phyloP scores from a whole-genome alignment of 2,113 vertebrate genomes.

The Limnothrissa miodon region DNA sequence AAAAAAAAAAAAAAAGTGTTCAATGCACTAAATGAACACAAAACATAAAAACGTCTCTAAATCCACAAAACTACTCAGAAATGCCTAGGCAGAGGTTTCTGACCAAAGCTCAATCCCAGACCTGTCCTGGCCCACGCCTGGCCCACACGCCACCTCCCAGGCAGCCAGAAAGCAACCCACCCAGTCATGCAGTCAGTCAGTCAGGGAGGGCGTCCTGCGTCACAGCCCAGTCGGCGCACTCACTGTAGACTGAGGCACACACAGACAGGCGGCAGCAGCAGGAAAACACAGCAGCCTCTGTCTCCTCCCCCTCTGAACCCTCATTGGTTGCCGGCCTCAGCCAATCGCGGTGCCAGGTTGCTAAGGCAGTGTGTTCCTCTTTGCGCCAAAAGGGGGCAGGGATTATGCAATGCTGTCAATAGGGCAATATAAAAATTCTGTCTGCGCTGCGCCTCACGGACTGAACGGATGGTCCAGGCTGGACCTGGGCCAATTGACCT shows the following conservation, averaged over 20 bases:
- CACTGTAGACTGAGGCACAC: not conserved
- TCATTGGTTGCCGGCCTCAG: conserved; percentile 61
- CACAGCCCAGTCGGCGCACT: not conserved
- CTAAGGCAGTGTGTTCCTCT: conserved; percentile 46
- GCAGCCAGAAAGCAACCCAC: not conserved
- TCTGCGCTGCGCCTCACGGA: not conserved
- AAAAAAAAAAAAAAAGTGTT: not conserved
- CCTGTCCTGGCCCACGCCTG: conserved; percentile 5
- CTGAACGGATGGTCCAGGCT: not conserved
- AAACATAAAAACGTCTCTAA: not conserved
- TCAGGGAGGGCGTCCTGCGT: conserved; percentile 20
- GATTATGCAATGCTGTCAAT: conserved; percentile 58
- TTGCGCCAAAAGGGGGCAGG: conserved; percentile 29
- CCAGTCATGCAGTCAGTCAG: not conserved
- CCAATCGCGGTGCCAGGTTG: conserved; percentile 59
- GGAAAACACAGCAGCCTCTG: conserved; percentile 30
- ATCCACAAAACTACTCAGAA: not conserved
- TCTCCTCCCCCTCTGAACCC: conserved; percentile 59
- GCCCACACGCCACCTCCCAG: not conserved
- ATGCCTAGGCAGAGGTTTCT: not conserved
- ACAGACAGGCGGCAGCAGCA: conserved; percentile 27
- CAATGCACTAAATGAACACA: not conserved
- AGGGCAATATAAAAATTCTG: conserved; percentile 13
- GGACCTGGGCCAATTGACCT: not conserved
- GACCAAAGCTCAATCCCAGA: not conserved